These are phyloP conservation scores for Clanis bilineata DNA, from an alignment of 2,888 invertebrate genomes.

Conservation along the genomic window DNA sequence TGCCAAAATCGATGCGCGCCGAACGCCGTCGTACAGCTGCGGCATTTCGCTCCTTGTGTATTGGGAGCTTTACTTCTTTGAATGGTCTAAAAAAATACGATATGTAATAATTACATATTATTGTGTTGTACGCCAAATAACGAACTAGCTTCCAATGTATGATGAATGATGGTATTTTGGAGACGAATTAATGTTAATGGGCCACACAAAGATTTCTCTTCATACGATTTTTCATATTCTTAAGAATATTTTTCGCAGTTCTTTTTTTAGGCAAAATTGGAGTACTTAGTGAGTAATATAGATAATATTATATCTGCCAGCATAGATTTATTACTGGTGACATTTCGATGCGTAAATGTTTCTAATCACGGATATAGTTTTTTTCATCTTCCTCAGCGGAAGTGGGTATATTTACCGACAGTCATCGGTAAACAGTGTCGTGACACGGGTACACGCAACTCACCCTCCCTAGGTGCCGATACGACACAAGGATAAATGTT, in stretches of 20 bases:
- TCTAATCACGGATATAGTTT: not conserved
- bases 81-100: not conserved
- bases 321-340: not conserved
- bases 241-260: too few relatives aligned
- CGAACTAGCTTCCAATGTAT: too few relatives aligned
- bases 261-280: too few relatives aligned
- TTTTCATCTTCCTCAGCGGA: not conserved
- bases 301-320: not conserved
- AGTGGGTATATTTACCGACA: not conserved
- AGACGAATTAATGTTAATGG: too few relatives aligned
- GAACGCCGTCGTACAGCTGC: constrained; percentile 7
- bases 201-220: too few relatives aligned
- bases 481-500: not conserved
- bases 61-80: not conserved
- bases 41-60: not conserved
- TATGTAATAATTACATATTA: too few relatives aligned
- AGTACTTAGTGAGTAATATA: too few relatives aligned
- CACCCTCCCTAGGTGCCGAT: not conserved
- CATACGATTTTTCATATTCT: too few relatives aligned
- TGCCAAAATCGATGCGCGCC: constrained; percentile 18
- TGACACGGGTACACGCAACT: not conserved
- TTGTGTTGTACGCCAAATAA: not conserved
- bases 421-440: constrained; percentile 2
- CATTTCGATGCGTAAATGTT: not conserved
- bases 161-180: too few relatives aligned